Evolutionary conservation across 2,797 vertebrate genomes (phyloP), one percentile per base, ranked within the genome.

Genomic region (Mus spretus): DNA sequence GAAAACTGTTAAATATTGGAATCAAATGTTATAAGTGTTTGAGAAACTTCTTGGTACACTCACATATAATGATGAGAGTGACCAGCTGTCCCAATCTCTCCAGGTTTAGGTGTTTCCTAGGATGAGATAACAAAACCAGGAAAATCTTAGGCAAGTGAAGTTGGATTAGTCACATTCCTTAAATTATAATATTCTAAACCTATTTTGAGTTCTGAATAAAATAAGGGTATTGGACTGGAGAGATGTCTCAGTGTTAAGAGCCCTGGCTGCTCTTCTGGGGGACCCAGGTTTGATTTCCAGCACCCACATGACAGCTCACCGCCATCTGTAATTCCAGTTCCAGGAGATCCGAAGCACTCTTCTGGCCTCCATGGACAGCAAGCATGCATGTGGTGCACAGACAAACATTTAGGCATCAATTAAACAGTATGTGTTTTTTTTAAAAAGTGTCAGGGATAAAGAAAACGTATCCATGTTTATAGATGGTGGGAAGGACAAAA

Each of bases 1-100:
- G 47, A 82, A 77, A 82, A 82, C 65, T 96, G 59, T 91, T 85
- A 61, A 91, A 57, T 88, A 91, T 59, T 85, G 86, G 63, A 67
- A 26, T 83, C 63, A 87, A 24, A 20, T 50, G 19, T 94, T 89
- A 91, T 47, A 84, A 53, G 74, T 47, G 34, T 87, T 80, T 79
- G 50, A 92, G 57, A 92, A 82, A 86, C 34, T 59, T 75, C 61
- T 40, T 80, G 72, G 17, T 77, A 55, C 12, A 80, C 86, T 24
- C 20, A 4, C 40, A n/a, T 95, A 44, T 85, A 31, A 61, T 82
- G 55, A 53, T 70, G 5, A 13, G 22, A 75, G 22, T 31, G 34
- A 90, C 10, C 59, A 88, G 2, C 24, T 59, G 37, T 93, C 78
- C 47, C 0, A 17, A 7, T 82, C 96, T 94, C 19, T 37, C 28